phyloP scores from a whole-genome alignment of 35 echinoderm and acorn worm species.

The Anneissia japonica region DNA sequence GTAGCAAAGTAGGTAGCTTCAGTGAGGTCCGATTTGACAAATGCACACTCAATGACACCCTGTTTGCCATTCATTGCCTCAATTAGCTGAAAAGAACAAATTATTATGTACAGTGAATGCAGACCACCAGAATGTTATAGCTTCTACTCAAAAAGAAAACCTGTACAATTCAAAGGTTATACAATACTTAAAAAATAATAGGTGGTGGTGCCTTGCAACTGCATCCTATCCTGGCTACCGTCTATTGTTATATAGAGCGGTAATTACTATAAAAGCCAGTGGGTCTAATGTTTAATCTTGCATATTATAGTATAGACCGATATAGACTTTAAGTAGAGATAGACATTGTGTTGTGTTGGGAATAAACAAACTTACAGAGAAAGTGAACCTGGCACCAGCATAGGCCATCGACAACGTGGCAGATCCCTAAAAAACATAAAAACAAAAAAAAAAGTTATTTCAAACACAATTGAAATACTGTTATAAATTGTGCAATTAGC shows the following conservation, averaged over 20 bases:
- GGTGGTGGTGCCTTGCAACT: too few relatives aligned
- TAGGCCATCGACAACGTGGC: slow-evolving; percentile 93
- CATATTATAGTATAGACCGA: too few relatives aligned
- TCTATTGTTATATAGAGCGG: too few relatives aligned
- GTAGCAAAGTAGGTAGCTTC: slow-evolving; percentile 76
- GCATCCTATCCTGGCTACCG: too few relatives aligned
- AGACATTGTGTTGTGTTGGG: too few relatives aligned
- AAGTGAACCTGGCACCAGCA: slow-evolving; percentile 76
- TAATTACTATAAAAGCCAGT: too few relatives aligned
- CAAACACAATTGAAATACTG: too few relatives aligned
- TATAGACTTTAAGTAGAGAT: too few relatives aligned
- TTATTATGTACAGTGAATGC: not conserved
- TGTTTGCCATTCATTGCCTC: slow-evolving; percentile 62
- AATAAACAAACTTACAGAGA: slow-evolving; percentile 61
- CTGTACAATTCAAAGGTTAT: too few relatives aligned
- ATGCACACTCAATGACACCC: slow-evolving; percentile 84
- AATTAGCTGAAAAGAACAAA: slow-evolving; percentile 41
- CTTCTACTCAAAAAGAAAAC: not conserved
- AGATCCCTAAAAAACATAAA: slow-evolving; percentile 58
- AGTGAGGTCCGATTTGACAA: slow-evolving; percentile 81
- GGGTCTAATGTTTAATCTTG: too few relatives aligned
- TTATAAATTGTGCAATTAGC: too few relatives aligned
- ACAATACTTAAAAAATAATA: too few relatives aligned
- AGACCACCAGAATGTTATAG: not conserved
- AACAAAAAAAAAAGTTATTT: not conserved